Percentiles rank a stretch among this genome's conserved stretches.
Conservation (phyloP, 2,113 vertebrate genomes). For the Caloenas nicobarica region DNA sequence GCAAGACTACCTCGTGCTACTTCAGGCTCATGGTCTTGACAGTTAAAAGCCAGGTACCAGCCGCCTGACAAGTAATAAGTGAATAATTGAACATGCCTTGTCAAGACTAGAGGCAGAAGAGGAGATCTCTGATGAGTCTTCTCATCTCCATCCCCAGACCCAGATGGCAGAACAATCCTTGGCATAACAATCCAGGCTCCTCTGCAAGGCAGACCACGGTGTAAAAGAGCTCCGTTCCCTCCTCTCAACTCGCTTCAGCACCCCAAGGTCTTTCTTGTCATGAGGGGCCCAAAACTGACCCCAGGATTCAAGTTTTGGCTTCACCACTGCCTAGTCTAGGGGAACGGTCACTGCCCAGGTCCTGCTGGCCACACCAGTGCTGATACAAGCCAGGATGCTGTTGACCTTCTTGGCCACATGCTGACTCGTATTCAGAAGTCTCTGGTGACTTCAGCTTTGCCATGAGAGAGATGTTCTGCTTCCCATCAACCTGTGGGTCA, state of each 20-base stretch:
- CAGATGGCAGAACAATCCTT: neutral
- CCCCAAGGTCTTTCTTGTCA: no score
- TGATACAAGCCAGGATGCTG: no score
- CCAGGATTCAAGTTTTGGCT: no score
- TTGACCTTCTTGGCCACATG: no score
- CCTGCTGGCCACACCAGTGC: no score
- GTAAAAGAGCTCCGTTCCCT: neutral
- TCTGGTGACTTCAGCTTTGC: neutral
- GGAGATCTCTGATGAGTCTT: neutral
- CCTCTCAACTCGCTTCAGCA: no score
- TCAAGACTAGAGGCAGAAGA: neutral
- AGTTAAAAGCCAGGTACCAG: neutral
- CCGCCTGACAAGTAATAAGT: rapidly evolving
- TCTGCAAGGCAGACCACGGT: neutral
- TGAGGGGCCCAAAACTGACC: no score
- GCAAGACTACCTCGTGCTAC: neutral
- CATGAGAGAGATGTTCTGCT: neutral
- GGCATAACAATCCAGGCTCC: neutral
- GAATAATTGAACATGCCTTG: neutral
- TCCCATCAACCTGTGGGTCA: neutral
- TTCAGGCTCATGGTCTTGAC: neutral
- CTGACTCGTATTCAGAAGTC: neutral
- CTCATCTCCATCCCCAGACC: neutral
- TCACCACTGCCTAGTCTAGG: no score
- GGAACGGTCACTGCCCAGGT: no score